These are phyloP conservation scores for Triops longicaudatus DNA, from an alignment of 1,140 invertebrate species.

Conservation along the genomic window DNA sequence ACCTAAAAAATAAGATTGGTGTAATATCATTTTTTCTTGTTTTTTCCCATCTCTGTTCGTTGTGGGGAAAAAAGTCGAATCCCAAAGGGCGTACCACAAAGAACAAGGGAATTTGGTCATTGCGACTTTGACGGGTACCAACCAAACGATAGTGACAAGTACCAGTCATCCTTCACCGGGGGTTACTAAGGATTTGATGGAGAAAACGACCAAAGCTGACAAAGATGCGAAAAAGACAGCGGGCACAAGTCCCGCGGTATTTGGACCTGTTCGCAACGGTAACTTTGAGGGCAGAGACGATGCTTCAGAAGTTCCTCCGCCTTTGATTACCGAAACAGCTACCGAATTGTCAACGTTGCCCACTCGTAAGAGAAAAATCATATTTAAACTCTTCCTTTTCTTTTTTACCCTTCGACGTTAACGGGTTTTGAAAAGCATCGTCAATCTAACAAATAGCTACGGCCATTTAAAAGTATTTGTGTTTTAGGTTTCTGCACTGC, in stretches of 20 bases:
- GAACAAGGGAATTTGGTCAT: constrained; percentile 46
- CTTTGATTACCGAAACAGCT: background rate
- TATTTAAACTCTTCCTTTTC: background rate
- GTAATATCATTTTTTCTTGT: background rate
- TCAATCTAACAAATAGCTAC: too few species aligned
- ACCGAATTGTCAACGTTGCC: background rate
- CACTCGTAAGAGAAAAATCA: background rate
- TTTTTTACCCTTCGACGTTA: too few species aligned
- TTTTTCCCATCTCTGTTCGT: constrained; percentile 3
- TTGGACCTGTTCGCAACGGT: background rate
- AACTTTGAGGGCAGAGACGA: background rate
- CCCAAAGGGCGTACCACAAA: constrained; percentile 77
- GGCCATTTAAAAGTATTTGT: constrained; percentile 20
- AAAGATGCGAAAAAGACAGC: background rate
- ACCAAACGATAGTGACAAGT: background rate
- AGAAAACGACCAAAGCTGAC: background rate
- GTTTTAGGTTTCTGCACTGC: constrained; percentile 65
- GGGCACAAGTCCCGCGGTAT: background rate
- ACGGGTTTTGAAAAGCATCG: too few species aligned
- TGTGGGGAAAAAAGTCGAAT: constrained; percentile 58
- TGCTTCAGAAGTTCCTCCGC: background rate
- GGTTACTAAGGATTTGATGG: background rate
- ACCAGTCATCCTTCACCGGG: background rate
- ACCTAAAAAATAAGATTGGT: background rate
- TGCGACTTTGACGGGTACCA: constrained; percentile 29